Conservation (phyloP, 64 coral and sea anemone species). For the Trachythela sp. region DNA sequence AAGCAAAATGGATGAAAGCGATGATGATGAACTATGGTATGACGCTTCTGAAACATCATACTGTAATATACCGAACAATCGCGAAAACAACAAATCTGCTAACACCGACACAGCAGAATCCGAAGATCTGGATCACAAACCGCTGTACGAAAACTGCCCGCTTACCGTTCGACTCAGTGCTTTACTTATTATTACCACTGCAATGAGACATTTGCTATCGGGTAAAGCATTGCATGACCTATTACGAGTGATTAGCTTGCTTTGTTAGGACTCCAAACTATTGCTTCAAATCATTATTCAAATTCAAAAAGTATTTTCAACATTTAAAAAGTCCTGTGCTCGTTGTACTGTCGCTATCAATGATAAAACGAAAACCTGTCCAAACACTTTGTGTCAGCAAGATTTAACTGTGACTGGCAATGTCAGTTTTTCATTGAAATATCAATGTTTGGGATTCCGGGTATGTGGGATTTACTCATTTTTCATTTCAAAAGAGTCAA, state of each 20-base stretch:
- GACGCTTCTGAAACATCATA: no score
- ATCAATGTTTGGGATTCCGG: not conserved
- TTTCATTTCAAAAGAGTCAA: not conserved
- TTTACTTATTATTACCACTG: conserved; percentile 19
- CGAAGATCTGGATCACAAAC: no score
- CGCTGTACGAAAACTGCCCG: not conserved
- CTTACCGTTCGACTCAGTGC: conserved; percentile 9
- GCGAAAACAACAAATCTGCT: no score
- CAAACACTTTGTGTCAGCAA: not conserved
- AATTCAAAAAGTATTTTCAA: not conserved
- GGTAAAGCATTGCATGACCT: conserved; percentile 16
- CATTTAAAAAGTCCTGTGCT: not conserved
- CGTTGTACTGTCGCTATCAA: not conserved
- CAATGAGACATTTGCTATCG: not conserved
- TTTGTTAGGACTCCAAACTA: conserved; percentile 1
- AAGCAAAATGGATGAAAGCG: no score
- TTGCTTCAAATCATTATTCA: not conserved
- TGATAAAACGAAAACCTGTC: not conserved
- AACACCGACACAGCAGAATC: no score
- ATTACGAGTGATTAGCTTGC: conserved; percentile 6
- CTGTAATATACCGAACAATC: no score
- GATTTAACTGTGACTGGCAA: not conserved
- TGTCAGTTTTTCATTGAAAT: not conserved
- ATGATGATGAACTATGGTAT: no score
- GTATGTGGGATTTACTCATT: not conserved